Base-by-base conservation (phyloP, 1,140 invertebrate species). In the Glomeris maerens region DNA sequence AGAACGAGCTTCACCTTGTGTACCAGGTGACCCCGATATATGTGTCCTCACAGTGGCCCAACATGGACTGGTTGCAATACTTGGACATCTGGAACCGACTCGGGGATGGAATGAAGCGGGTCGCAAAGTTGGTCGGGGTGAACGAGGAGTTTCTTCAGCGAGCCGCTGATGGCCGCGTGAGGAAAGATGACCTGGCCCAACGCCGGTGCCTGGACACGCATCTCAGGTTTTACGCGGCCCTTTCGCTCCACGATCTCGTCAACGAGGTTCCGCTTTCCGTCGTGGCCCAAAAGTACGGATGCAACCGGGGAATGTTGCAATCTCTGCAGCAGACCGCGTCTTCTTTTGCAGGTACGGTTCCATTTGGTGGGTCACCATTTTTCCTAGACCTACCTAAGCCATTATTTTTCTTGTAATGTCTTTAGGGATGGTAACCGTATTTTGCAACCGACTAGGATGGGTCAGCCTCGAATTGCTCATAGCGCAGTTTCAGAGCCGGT, bases 371-470 rank as follows among this genome's bases (percentile, higher is more conserved):
- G 7, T 17, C 44, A 10, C 48, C 14, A 49, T 50, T 1, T 23
- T 50, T 50, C 26, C 40, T n/a, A 1, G n/a, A 21, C 23, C 1
- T 3, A 49, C 17, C 13, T 13, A 22, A 39, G 2, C 20, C n/a
- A 28, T 17, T n/a, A n/a, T 27, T 59, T 40, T 57, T 25, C 46
- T 23, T 55, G 10, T 36, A 17, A 17, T 36, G 10, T 36, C 65
- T 68, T 47, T 64, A 87, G 84, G 83, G 45, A 91, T 91, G 84
- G 82, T 95, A 1, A 90, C 87, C 1, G 79, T 83, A 21, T 95
- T 96, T 70, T 93, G 90, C 70, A 78, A 78, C 58, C 79, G 89
- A 44, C 67, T 98, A n/a, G 85, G 91, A 2, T 98, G 93, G 93
- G 76, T 76, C 47, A 90, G 81, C 61, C 72, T 98, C 49, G 85